Evolutionary conservation across 1,140 invertebrate genomes (phyloP), one percentile per base, ranked within the genome.

Genomic region (Drosophila setifemur): DNA sequence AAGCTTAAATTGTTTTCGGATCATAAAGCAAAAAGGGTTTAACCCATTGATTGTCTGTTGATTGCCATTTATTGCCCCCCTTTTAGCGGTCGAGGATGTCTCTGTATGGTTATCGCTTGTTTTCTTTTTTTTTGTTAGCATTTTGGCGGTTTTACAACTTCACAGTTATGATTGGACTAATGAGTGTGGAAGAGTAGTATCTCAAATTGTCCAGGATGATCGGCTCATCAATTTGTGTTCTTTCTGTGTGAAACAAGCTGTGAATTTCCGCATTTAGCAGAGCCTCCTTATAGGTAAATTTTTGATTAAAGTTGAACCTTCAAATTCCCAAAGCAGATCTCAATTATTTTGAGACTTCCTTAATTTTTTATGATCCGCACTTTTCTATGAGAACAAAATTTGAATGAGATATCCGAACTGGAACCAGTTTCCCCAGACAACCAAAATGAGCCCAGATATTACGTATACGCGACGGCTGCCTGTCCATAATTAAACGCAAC

Each of bases 1-100:
- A 85, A 86, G 75, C 81, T 76, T 81, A 86, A 85, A 85, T 85
- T 85, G 81, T 85, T 79, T 86, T 85, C 81, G 69, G 81, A 85
- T 83, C 79, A 86, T 86, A 85, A 85, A 85, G 75, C 74, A 79
- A 72, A 74, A 79, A 69, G 75, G 81, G 81, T 72, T 86, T 75
- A 83, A 83, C 74, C 81, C 78, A 83, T 77, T 86, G 71, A 81
- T 85, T 85, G 81, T 73, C 61, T 58, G 78, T 53, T 85, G 81
- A 85, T 85, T 86, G 81, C 81, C 81, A 76, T 79, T 85, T 86
- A 85, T 85, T 64, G 71, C 74, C 64, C 48, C n/a, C 44, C 48
- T 63, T 64, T 63, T 2, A 42, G 23, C 18, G 23, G 19, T 63
- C 60, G 12, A 28, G 23, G 37, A 45, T 49, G 33, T 57, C 42